These are phyloP conservation scores for Chaetophractus vellerosus DNA, from an alignment of 2,797 vertebrate species.

Conservation along the genomic window DNA sequence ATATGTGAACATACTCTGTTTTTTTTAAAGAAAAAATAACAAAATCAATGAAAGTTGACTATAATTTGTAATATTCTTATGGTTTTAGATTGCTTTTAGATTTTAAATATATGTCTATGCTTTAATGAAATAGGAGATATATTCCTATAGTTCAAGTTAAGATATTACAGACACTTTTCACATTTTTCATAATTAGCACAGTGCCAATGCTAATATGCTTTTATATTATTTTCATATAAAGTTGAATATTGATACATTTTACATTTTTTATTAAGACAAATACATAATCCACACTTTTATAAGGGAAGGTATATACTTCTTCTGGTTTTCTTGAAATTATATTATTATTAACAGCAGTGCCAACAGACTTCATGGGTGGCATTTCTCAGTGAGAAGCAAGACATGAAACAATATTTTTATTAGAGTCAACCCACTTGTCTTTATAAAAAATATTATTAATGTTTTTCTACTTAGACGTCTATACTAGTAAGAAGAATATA, in stretches of 20 bases:
- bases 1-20: not conserved
- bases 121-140: not conserved
- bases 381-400: conserved; percentile 60
- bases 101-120: conserved; percentile 51
- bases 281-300: conserved; percentile 64
- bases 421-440: conserved; percentile 70
- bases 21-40: conserved; percentile 45
- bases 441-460: conserved; percentile 70
- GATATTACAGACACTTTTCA: not conserved
- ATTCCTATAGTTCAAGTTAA: conserved; percentile 19
- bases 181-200: conserved; percentile 21
- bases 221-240: conserved; percentile 76
- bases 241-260: conserved; percentile 76
- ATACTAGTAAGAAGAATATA: conserved; percentile 35
- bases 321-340: conserved; percentile 72
- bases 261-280: conserved; percentile 80
- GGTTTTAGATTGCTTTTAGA: conserved; percentile 35
- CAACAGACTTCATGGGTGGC: conserved; percentile 47
- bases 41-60: conserved; percentile 47
- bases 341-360: conserved; percentile 59
- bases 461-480: conserved; percentile 60
- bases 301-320: conserved; percentile 64
- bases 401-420: conserved; percentile 71
- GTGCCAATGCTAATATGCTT: no score
- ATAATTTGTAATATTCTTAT: conserved; percentile 18